Percentiles rank a stretch among this genome's conserved stretches.
phyloP scores from a whole-genome alignment of 2,113 vertebrate species.

The Catharus minimus region DNA sequence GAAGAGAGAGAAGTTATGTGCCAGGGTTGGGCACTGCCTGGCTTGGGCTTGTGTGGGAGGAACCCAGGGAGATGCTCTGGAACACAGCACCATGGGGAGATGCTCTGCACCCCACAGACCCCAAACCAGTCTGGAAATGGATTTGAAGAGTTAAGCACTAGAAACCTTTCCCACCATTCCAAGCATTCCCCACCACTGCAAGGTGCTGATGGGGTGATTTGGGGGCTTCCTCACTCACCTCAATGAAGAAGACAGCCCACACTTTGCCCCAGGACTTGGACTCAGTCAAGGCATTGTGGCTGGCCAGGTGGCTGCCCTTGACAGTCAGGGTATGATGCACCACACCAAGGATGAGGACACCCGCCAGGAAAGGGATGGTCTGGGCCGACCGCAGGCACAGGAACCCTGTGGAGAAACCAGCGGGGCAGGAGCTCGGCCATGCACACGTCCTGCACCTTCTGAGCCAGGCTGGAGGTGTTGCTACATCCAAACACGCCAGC shows the following conservation, averaged over 20 bases:
- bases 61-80: neutral
- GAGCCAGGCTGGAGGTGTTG: neutral
- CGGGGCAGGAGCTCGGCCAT: neutral
- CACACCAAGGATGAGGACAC: constrained; percentile 80
- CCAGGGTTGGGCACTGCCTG: neutral
- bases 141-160: neutral
- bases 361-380: constrained; percentile 67
- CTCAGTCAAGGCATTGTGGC: constrained; percentile 83
- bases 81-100: neutral
- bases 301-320: constrained; percentile 91
- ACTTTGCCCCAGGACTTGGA: constrained; percentile 81
- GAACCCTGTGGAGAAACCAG: constrained; percentile 79
- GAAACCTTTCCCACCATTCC: neutral
- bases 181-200: neutral
- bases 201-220: neutral
- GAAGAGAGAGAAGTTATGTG: neutral
- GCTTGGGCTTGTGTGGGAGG: neutral
- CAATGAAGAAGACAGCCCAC: constrained; percentile 91
- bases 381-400: constrained; percentile 80
- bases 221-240: constrained; percentile 74
- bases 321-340: constrained; percentile 82
- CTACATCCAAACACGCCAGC: neutral
- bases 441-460: neutral
- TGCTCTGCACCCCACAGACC: neutral
- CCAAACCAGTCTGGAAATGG: neutral